Base-by-base conservation (phyloP, 2,888 invertebrate species). In the Sminthurinus aureus region DNA sequence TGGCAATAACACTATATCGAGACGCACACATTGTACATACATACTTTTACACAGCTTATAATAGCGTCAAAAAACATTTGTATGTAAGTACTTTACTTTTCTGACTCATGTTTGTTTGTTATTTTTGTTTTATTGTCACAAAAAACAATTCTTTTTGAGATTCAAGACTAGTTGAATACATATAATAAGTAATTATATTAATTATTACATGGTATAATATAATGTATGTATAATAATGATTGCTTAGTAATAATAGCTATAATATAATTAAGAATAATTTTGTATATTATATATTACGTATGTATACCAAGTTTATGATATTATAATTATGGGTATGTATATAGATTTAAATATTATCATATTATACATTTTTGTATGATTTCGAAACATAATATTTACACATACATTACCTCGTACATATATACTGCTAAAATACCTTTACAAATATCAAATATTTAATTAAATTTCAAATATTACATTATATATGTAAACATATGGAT, bases 81-180 rank as follows among this genome's bases (percentile, higher is more conserved):
- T 38, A 38, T 38, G 38, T 38, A 38, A 38, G 38, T 4, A 4
- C 3, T 38, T 6, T 71, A 52, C 38, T 74, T 75, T 76, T 73
- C 52, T 67, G 67, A 9, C 13, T 58, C 58, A 9, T 58, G 58
- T 58, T 58, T 58, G 58, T 58, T 58, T 58, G 13, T 58, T 58
- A 15, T 58, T 58, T 15, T 58, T 58, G 24, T 51, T 38, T 81
- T 79, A 79, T 78, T 79, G 73, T 83, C 75, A 76, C 82, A 75
- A 82, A 85, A 79, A 85, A 79, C 75, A 64, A 78, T 67, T 79
- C 38, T 38, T 38, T 38, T 80, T 79, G 79, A 83, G 76, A 85
- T 83, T 79, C 75, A 82, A 83, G 80, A 74, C 84, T 83, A 83
- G 81, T 81, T 75, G 81, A 81, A 81, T 81, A 81, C 58, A 51